Base-by-base conservation (phyloP, 2,113 vertebrate species). In the Stegastes partitus region DNA sequence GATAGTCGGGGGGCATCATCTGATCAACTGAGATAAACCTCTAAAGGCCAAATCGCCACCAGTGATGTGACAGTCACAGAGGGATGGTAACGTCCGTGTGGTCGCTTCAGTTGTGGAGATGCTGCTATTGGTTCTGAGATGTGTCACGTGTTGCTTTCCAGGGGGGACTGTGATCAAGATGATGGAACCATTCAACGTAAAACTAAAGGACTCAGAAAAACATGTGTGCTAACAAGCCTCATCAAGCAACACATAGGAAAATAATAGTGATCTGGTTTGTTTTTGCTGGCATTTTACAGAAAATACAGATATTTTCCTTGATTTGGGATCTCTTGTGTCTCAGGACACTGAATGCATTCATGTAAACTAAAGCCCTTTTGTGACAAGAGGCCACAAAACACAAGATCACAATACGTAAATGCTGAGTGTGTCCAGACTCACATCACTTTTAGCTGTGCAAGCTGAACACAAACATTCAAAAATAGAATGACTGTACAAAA, bases 291-390 rank as follows among this genome's bases (percentile, higher is more conserved):
- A 61, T 82, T 77, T 74, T 34, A 78, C 53, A 74, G 68, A 72
- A 89, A 87, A 72, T 31, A 63, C 37, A 56, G 47, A 68, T 69
- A 42, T 82, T 84, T 85, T 28, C 42, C 7, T 73, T 68, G 22
- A 79, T 82, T 83, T 78, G 68, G 57, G 64, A 69, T 84, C 63
- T 47, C 70, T 70, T 81, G 70, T 77, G 51, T 85, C 58, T 74
- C 47, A 44, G 55, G 74, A 85, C 82, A 89, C 69, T 77, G 68
- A 68, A 88, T 77, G 81, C 83, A 86, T 86, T 91, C 65, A 72
- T 91, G 86, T 89, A 89, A 87, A 91, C 62, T 58, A 80, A 91
- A 93, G 90, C 91, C 91, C 89, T 93, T 92, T 88, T 74, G 63
- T 82, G 71, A 90, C 80, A 83, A 80, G 70, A 75, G 64, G 83